Conservation (phyloP, 2,888 invertebrate genomes). For the Hydrotaea cyrtoneurina region DNA sequence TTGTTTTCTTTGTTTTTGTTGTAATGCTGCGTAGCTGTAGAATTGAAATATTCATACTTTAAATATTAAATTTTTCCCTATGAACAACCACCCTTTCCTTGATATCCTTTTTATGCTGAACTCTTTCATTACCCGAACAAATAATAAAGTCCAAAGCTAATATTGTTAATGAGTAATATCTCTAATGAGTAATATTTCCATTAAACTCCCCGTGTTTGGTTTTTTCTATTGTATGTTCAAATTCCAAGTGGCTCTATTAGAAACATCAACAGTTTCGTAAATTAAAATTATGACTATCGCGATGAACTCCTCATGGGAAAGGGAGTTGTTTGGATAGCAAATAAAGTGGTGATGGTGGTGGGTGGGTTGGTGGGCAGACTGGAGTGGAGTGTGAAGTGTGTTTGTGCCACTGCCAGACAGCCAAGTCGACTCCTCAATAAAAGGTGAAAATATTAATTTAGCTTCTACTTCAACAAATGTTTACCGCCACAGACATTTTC, state of each 20-base stretch:
- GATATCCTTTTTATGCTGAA: not conserved
- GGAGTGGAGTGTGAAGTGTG: not conserved
- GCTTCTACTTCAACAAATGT: slow-evolving; percentile 28
- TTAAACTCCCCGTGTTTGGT: not conserved
- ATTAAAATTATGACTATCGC: slow-evolving; percentile 18
- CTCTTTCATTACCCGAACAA: not conserved
- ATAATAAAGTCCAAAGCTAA: slow-evolving; percentile 31
- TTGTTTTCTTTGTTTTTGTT: too few relatives aligned
- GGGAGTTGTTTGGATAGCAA: not conserved
- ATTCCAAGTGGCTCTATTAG: slow-evolving; percentile 44
- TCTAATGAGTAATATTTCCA: not conserved
- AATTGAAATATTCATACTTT: too few relatives aligned
- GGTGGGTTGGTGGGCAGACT: not conserved
- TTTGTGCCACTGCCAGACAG: not conserved
- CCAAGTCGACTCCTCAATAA: slow-evolving; percentile 2
- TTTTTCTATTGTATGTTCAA: not conserved
- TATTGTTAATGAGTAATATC: slow-evolving; percentile 47
- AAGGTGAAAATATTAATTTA: slow-evolving; percentile 56
- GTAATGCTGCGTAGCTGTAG: too few relatives aligned
- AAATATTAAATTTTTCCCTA: too few relatives aligned
- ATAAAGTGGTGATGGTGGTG: not conserved
- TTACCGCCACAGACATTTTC: not conserved
- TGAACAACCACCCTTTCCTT: not conserved
- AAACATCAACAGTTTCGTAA: slow-evolving; percentile 9
- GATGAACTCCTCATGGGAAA: not conserved